Evolutionary conservation across 1,140 invertebrate species (phyloP).

Genomic region (Drosophila lacertosa): DNA sequence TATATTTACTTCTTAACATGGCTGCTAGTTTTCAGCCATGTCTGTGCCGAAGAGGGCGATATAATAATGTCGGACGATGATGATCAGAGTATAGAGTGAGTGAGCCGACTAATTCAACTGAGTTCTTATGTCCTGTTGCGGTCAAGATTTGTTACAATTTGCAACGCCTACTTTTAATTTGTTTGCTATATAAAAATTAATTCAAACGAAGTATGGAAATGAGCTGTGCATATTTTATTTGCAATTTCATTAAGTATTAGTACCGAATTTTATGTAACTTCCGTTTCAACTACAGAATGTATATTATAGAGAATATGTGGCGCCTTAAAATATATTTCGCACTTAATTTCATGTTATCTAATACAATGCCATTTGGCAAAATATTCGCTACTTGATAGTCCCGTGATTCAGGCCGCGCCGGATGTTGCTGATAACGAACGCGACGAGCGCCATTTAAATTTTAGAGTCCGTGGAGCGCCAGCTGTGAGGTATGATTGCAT

Average conservation of each 20-base stretch:
- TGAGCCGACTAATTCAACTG: not conserved
- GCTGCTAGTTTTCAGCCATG: conserved; percentile 41
- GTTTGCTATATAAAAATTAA: not conserved
- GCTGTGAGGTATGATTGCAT: conserved; percentile 49
- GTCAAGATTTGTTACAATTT: not conserved
- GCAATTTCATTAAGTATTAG: not conserved
- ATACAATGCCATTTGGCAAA: conserved; percentile 11
- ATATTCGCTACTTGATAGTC: conserved; percentile 51
- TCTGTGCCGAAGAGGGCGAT: conserved; percentile 56
- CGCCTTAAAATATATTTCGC: not conserved
- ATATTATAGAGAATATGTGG: not conserved
- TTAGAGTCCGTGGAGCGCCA: conserved; percentile 44
- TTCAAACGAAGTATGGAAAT: not conserved
- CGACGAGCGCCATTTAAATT: conserved; percentile 55
- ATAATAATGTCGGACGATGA: conserved; percentile 62
- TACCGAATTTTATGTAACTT: not conserved
- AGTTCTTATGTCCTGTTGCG: not conserved
- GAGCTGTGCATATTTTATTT: too few species aligned
- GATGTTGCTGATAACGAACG: conserved; percentile 63
- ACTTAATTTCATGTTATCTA: conserved; percentile 13
- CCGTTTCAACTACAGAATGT: not conserved
- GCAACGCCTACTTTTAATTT: too few species aligned
- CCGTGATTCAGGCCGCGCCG: conserved; percentile 44
- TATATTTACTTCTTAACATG: conserved; percentile 29
- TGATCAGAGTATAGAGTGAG: conserved; percentile 63